Evolutionary conservation across 2,113 vertebrate species (phyloP), one percentile per base, ranked within the genome.

Genomic region (Urocitellus parryii): DNA sequence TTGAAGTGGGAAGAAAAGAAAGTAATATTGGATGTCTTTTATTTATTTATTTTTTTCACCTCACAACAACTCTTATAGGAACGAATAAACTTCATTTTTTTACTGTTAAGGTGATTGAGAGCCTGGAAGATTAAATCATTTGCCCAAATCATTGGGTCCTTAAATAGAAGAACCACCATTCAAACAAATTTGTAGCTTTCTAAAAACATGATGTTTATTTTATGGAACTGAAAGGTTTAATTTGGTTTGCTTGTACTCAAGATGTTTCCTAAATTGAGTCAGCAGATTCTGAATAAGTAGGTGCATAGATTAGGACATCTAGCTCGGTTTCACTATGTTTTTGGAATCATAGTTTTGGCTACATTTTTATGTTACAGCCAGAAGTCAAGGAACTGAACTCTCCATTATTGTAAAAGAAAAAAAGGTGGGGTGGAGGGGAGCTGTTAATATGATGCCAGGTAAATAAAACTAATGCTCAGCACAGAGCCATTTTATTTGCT

Each of bases 31-130:
- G 89, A 11, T 90, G 73, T 81, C 25, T 96, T 96, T 32, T 78
- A 53, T 61, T 96, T 76, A 53, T 48, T 17, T 76, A 53, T 48
- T 17, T 79, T 86, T 77, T 22, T 86, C 65, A 29, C n/a, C 24
- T 94, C 45, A 88, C 5, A 83, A 42, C 65, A 68, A 29, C 70
- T 68, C 8, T 95, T 76, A 27, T 17, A 51, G 5, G 45, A 27
- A 94, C 12, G 17, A 96, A 94, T 72, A 94, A 56, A 81, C 58
- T 11, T 76, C 3, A 25, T 20, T 45, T 45, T 45, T 83, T 89
- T 88, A 83, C 65, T 91, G 4, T 84, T 86, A 42, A 96, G 70
- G 25, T 96, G 92, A 61, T 51, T 86, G 65, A 88, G 17, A 84
- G 16, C 17, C 20, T 85, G 10, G 22, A 88, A 56, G 17, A 92